These are phyloP conservation scores for Streptopelia turtur DNA, from an alignment of 2,797 vertebrate species.

Conservation along the genomic window DNA sequence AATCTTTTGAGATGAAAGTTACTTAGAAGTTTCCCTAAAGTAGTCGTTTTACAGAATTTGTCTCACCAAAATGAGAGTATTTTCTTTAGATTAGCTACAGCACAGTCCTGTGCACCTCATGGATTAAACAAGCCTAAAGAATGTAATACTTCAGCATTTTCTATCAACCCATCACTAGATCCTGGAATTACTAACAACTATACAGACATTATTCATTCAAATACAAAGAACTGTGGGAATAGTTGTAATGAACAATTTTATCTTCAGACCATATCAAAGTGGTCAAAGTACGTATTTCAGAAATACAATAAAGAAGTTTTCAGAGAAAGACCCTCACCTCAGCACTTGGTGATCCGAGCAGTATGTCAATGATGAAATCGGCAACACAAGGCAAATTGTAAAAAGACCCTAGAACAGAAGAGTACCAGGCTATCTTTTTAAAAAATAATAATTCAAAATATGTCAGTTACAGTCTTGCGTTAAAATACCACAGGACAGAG, in stretches of 20 bases:
- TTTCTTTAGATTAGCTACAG: not conserved
- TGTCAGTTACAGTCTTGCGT: not conserved
- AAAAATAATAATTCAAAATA: not conserved
- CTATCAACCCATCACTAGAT: not conserved
- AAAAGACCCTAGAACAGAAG: constrained; percentile 87
- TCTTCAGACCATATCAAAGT: not conserved
- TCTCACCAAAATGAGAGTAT: not conserved
- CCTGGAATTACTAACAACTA: not conserved
- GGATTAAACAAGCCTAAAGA: not conserved
- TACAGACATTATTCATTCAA: not conserved
- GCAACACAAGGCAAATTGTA: constrained; percentile 94
- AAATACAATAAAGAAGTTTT: not conserved
- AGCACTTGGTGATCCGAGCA: constrained; percentile 94
- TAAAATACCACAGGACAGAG: not conserved
- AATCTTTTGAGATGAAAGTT: not conserved
- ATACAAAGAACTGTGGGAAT: not conserved
- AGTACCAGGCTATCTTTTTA: not conserved
- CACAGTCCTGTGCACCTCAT: not conserved
- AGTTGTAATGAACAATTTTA: not conserved
- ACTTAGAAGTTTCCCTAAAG: not conserved
- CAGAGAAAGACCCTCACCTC: constrained; percentile 83
- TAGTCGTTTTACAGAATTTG: not conserved
- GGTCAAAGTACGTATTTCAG: not conserved
- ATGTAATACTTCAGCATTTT: not conserved
- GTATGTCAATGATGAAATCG: constrained; percentile 97